Evolutionary conservation across 2,113 vertebrate genomes (phyloP).

Genomic region (Xenopus laevis): DNA sequence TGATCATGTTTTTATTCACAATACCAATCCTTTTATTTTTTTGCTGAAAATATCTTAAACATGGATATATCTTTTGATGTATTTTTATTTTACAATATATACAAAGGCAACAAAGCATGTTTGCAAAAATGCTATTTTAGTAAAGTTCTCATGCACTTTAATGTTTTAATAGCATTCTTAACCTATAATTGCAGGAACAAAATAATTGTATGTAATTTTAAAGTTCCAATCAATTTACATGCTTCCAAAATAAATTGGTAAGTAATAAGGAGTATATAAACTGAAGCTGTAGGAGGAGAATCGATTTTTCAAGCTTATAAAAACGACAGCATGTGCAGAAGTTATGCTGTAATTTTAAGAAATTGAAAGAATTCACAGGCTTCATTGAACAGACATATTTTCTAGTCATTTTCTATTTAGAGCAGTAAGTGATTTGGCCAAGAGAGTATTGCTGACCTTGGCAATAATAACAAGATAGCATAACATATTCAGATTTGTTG

Average conservation of each 20-base stretch:
- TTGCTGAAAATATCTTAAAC: too few species aligned
- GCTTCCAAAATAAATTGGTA: not conserved
- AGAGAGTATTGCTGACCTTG: not conserved
- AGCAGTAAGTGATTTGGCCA: not conserved
- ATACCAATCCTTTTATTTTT: too few species aligned
- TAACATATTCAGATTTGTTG: not conserved
- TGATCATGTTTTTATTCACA: too few species aligned
- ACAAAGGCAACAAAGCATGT: too few species aligned
- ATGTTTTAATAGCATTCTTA: not conserved
- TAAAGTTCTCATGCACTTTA: too few species aligned
- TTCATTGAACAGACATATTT: not conserved
- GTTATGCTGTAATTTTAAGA: not conserved
- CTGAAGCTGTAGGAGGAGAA: not conserved
- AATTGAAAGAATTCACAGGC: not conserved
- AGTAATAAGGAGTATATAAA: not conserved
- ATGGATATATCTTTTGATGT: too few species aligned
- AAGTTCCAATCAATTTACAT: not conserved
- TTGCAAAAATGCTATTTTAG: too few species aligned
- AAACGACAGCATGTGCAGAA: not conserved
- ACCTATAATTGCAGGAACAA: not conserved
- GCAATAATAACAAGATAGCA: constrained; percentile 6
- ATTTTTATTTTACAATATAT: too few species aligned
- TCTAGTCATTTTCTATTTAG: not conserved
- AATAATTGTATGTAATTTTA: not conserved
- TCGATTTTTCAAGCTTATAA: not conserved